Conservation (phyloP, 2,888 invertebrate species). For the Drymonia ruficornis region DNA sequence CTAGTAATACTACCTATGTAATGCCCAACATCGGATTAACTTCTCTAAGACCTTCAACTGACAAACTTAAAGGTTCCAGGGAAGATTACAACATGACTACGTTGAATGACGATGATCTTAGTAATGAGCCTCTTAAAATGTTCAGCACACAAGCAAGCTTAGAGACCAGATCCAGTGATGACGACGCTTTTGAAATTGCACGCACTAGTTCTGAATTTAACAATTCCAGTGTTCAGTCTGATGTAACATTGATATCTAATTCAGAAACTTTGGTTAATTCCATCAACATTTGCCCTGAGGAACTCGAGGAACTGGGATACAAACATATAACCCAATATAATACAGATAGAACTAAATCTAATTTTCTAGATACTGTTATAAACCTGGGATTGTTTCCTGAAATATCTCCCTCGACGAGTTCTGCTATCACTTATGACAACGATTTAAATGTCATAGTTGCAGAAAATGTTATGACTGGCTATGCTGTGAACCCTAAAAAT, state of each 20-base stretch:
- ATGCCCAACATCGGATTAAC: conserved; percentile 23
- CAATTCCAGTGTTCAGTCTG: conserved; percentile 35
- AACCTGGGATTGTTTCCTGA: conserved; percentile 49
- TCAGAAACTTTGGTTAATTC: conserved; percentile 26
- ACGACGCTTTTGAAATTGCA: conserved; percentile 43
- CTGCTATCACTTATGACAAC: conserved; percentile 20
- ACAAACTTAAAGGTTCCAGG: conserved; percentile 9
- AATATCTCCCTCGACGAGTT: conserved; percentile 40
- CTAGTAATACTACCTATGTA: conserved; percentile 18
- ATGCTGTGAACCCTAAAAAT: conserved; percentile 23
- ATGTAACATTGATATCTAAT: conserved; percentile 35
- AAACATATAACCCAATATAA: conserved; percentile 14
- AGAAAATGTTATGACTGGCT: conserved; percentile 21
- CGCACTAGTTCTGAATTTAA: conserved; percentile 50
- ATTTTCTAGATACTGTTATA: conserved; percentile 47
- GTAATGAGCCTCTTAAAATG: conserved; percentile 39
- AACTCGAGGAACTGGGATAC: background rate
- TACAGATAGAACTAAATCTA: conserved; percentile 18
- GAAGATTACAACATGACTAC: conserved; percentile 9
- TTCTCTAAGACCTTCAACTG: conserved; percentile 28
- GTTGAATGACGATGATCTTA: conserved; percentile 28
- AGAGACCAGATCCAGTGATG: conserved; percentile 29
- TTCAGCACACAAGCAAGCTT: conserved; percentile 19
- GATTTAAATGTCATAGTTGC: conserved; percentile 37
- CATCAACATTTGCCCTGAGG: conserved; percentile 4